Conservation (phyloP, 2,113 vertebrate genomes). For the Leptocoma aspasia region DNA sequence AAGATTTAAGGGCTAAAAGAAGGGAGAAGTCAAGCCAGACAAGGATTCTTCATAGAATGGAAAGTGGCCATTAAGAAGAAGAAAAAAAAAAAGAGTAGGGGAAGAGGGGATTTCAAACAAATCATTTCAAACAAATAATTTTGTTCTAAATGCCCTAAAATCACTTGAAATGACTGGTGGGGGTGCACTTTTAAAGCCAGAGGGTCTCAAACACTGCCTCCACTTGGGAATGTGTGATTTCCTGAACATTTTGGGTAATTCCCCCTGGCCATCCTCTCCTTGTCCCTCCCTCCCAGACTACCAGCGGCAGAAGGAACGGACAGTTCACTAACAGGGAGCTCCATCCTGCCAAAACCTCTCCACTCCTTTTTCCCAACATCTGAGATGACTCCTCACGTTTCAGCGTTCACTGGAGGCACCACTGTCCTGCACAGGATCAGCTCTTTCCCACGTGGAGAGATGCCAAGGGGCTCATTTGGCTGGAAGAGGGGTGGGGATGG, state of each 20-base stretch:
- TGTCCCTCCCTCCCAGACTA: constrained; percentile 79
- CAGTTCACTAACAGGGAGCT: constrained; percentile 83
- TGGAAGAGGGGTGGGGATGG: not conserved
- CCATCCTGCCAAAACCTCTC: not conserved
- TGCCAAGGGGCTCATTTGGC: not conserved
- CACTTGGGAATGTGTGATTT: not conserved
- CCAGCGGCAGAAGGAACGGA: constrained; percentile 95
- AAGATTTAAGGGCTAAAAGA: not conserved
- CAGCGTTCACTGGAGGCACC: not conserved
- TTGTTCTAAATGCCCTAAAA: not conserved
- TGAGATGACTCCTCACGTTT: not conserved
- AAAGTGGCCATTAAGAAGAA: not conserved
- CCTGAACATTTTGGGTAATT: not conserved
- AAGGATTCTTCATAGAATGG: not conserved
- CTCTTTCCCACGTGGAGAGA: not conserved
- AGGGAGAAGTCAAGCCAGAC: not conserved
- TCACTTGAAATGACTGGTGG: not conserved
- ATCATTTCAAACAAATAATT: not conserved
- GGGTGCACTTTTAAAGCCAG: not conserved
- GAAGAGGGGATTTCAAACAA: not conserved
- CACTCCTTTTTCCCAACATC: not conserved
- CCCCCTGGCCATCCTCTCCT: not conserved
- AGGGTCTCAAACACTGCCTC: not conserved
- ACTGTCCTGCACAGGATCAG: not conserved
- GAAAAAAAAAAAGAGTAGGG: not conserved